Conservation (phyloP, 2,797 vertebrate species). For the Gallinago nigripennis region DNA sequence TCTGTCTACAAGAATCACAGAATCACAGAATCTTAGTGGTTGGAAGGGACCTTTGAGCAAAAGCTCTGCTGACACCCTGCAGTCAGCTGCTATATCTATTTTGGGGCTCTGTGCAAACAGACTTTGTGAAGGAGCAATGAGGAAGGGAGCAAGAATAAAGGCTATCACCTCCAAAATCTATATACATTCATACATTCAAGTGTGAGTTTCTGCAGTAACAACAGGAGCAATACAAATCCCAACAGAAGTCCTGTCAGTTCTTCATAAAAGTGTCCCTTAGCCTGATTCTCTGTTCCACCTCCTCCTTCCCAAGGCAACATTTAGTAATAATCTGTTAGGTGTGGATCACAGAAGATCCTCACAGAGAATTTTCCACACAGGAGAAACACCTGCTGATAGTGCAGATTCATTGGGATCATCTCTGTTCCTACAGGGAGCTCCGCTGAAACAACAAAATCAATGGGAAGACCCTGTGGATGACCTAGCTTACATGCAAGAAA, state of each 20-base stretch:
- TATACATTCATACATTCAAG: neutral
- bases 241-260: neutral
- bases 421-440: neutral
- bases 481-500: neutral
- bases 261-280: neutral
- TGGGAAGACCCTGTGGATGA: neutral
- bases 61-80: neutral
- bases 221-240: neutral
- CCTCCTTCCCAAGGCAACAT: neutral
- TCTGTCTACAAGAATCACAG: neutral
- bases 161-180: constrained; percentile 48
- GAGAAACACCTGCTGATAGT: neutral
- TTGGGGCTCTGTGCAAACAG: neutral
- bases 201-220: constrained; percentile 19
- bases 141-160: constrained; percentile 55
- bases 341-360: neutral
- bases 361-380: neutral
- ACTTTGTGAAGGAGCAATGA: constrained; percentile 38
- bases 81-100: constrained; percentile 11
- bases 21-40: no score
- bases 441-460: neutral
- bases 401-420: neutral
- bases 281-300: neutral
- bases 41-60: neutral
- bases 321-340: neutral